phyloP scores from a whole-genome alignment of 1,140 invertebrate species.

The Conus betulinus region DNA sequence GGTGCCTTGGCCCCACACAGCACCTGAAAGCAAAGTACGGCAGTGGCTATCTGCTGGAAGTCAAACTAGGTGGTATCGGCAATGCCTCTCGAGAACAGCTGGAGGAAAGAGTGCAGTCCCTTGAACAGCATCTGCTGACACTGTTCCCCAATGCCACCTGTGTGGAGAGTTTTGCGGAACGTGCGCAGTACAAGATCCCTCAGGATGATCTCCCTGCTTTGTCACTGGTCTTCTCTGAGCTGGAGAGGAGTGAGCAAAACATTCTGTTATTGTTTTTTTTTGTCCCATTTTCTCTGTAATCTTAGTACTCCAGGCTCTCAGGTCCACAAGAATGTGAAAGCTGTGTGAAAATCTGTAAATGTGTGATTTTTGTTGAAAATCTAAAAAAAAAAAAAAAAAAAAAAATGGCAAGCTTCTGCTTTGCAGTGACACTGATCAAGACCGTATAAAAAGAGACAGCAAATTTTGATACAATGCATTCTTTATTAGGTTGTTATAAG shows the following conservation, averaged over 20 bases:
- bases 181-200: conserved; percentile 87
- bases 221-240: conserved; percentile 84
- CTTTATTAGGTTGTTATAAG: too few species aligned
- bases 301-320: too few species aligned
- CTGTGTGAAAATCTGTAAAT: too few species aligned
- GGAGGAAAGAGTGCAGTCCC: conserved; percentile 80
- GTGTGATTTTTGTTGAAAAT: too few species aligned
- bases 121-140: conserved; percentile 79
- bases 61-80: conserved; percentile 82
- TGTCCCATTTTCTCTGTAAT: too few species aligned
- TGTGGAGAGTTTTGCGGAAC: conserved; percentile 87
- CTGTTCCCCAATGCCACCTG: conserved; percentile 83
- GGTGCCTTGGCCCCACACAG: conserved; percentile 76
- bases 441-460: too few species aligned
- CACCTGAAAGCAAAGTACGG: conserved; percentile 75
- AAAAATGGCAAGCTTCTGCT: too few species aligned
- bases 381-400: too few species aligned
- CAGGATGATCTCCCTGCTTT: conserved; percentile 85
- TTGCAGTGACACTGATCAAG: too few species aligned
- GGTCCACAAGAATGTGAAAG: too few species aligned
- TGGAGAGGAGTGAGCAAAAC: conserved; percentile 84
- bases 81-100: conserved; percentile 51
- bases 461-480: too few species aligned
- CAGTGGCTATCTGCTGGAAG: conserved; percentile 73
- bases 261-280: background rate